Percentiles rank a stretch among this genome's conserved stretches.
phyloP scores from a whole-genome alignment of 1,140 invertebrate species.

The Teleopsis dalmanni region DNA sequence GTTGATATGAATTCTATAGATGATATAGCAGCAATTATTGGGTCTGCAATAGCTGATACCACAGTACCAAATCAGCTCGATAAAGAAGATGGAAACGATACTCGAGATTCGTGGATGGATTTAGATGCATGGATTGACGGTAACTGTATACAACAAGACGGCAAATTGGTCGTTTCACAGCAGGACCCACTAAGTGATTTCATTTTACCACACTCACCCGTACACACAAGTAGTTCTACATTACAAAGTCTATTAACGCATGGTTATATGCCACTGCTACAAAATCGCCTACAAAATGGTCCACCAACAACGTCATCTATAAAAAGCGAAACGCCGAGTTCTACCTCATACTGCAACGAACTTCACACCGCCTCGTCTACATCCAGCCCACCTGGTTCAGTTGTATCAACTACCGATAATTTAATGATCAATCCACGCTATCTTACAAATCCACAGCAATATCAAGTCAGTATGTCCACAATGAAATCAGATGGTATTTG shows the following conservation, averaged over 20 bases:
- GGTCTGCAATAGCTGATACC: constrained; percentile 81
- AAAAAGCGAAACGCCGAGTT: constrained; percentile 63
- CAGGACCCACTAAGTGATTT: constrained; percentile 58
- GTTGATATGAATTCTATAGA: constrained; percentile 68
- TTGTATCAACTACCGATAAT: constrained; percentile 56
- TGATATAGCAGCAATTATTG: constrained; percentile 80
- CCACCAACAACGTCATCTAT: constrained; percentile 44
- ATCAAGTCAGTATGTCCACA: constrained; percentile 30
- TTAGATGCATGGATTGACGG: constrained; percentile 76
- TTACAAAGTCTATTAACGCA: constrained; percentile 69
- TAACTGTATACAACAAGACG: constrained; percentile 56
- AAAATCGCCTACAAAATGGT: constrained; percentile 64
- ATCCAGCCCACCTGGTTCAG: constrained; percentile 51
- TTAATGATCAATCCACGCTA: constrained; percentile 52
- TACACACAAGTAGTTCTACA: constrained; percentile 54
- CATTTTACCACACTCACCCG: constrained; percentile 56
- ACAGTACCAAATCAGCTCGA: constrained; percentile 65
- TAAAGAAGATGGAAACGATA: constrained; percentile 55
- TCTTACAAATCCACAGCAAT: constrained; percentile 39
- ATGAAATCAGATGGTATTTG: constrained; percentile 45
- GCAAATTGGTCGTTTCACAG: constrained; percentile 54
- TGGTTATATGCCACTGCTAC: constrained; percentile 68
- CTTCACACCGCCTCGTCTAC: constrained; percentile 57
- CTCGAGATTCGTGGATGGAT: constrained; percentile 70
- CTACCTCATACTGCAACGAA: constrained; percentile 67